phyloP scores from a whole-genome alignment of 2,888 invertebrate species.

The Hydrotaea diabolus region DNA sequence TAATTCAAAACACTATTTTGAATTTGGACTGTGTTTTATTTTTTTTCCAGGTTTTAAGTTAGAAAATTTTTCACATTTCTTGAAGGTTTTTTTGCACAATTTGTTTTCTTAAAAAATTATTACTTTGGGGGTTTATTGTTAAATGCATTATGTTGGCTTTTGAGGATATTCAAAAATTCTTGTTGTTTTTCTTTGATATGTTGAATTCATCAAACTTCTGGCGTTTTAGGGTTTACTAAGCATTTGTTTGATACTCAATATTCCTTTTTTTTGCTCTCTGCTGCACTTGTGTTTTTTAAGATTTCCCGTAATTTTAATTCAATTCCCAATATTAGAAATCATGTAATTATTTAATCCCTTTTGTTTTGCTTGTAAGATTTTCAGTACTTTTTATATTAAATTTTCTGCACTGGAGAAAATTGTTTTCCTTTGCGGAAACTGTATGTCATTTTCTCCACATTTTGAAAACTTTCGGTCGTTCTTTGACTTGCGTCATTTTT shows the following conservation, averaged over 20 bases:
- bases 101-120: not conserved
- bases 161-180: not conserved
- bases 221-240: not conserved
- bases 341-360: not conserved
- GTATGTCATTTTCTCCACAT: slow-evolving; percentile 3
- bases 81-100: not conserved
- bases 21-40: not conserved
- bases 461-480: not conserved
- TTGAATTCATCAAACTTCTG: not conserved
- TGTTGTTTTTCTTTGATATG: slow-evolving; percentile 5
- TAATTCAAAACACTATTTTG: no score
- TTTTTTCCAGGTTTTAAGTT: not conserved
- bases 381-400: not conserved
- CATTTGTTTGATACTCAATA: no score
- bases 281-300: no score
- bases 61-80: not conserved
- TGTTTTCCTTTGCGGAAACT: not conserved
- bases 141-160: slow-evolving; percentile 11
- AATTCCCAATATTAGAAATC: not conserved
- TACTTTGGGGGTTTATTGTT: not conserved
- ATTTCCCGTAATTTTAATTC: no score
- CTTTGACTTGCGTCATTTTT: not conserved
- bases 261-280: no score
- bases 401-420: not conserved
- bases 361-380: not conserved